Base-by-base conservation (phyloP, 1,140 invertebrate species). In the Polypedilum pembai region DNA sequence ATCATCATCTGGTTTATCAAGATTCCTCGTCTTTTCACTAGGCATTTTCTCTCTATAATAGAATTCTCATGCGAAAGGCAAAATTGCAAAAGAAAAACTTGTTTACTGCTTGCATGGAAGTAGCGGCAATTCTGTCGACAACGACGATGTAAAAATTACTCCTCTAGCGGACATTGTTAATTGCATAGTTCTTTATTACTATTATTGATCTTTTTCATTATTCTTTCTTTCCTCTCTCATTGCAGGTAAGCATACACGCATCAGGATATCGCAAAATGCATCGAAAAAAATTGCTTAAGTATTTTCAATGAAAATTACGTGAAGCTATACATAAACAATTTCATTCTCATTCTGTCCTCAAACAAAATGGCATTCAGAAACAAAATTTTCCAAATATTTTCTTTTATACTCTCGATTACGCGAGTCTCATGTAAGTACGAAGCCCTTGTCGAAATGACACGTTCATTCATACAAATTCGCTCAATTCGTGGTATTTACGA, bases 1-100 rank as follows among this genome's bases (percentile, higher is more conserved):
- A 69, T 69, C 17, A 69, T 69, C 65, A 69, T 69, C 65, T 69
- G 65, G 65, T 69, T 69, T 69, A 69, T 69, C 65, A 21, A 21
- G 65, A 69, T 69, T 69, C 20, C 20, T 69, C 45, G 12, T 56
- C 4, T n/a, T 56, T 56, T 56, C 45, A n/a, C 45, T 33, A 65
- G 18, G 15, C 20, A 73, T 73, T 73, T 73, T 73, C 21, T 40
- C 73, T 56, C 45, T 56, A 56, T 12, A 4, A 56, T 56, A 56
- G 45, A 56, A 56, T 33, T 33, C 24, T 56, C 45, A 56, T 56
- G 45, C 12, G 45, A 56, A n/a, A 56, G 10, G 12, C 45, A 56
- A 56, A n/a, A 56, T 18, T 18, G 65, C 65, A 21, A 8, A 8
- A 18, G 17, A 18, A 69, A 21, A 69, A 69, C 65, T 69, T 69